Evolutionary conservation across 2,113 vertebrate genomes (phyloP).

Genomic region (Chaetodon trifascialis): DNA sequence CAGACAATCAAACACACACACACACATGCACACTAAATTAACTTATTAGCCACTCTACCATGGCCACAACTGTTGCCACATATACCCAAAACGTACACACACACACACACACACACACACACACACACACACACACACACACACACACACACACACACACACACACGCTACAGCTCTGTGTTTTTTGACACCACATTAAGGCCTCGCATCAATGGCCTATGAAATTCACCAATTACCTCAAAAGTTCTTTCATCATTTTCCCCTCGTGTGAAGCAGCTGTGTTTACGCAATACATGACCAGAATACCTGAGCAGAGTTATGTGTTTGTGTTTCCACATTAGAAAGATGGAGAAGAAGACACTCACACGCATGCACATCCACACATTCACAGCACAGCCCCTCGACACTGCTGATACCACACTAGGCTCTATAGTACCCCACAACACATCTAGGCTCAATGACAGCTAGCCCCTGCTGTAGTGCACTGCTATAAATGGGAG

Average conservation of each 20-base stretch:
- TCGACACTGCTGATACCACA: constrained; percentile 71
- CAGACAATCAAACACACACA: constrained; percentile 37
- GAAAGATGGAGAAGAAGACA: constrained; percentile 43
- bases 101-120: constrained; percentile 32
- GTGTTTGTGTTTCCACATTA: constrained; percentile 53
- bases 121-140: no score
- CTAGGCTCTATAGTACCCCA: constrained; percentile 74
- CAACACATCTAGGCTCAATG: constrained; percentile 78
- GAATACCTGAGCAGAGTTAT: constrained; percentile 66
- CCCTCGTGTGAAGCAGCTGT: constrained; percentile 67
- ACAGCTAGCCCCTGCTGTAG: constrained; percentile 69
- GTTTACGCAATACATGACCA: constrained; percentile 55
- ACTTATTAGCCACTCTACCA: constrained; percentile 61
- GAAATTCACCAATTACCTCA: constrained; percentile 79
- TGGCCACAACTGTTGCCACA: constrained; percentile 60
- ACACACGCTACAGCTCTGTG: constrained; percentile 56
- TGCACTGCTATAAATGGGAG: constrained; percentile 60
- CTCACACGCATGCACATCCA: constrained; percentile 73
- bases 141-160: neutral
- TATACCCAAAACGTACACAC: constrained; percentile 57
- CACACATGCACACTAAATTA: constrained; percentile 39
- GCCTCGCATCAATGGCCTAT: constrained; percentile 77
- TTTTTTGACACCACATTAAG: constrained; percentile 71
- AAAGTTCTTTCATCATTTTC: constrained; percentile 74
- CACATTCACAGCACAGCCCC: constrained; percentile 77